phyloP scores from a whole-genome alignment of 2,888 invertebrate genomes.

The Ashinkailepas kermadecensis region DNA sequence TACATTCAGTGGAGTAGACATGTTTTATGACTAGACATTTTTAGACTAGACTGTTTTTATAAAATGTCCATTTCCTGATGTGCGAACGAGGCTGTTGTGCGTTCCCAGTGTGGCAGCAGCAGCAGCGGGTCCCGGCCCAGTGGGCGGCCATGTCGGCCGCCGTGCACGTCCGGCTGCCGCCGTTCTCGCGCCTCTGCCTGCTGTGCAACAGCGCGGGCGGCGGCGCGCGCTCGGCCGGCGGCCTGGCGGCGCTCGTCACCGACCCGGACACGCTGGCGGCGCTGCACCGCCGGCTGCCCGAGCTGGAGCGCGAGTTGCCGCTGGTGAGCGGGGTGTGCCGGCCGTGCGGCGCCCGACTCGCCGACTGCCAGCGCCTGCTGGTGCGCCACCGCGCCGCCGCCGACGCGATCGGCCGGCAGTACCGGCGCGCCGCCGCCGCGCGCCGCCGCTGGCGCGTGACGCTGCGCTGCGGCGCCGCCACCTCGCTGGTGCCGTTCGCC shows the following conservation, averaged over 20 bases:
- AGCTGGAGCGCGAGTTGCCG: conserved; percentile 78
- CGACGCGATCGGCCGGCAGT: conserved; percentile 86
- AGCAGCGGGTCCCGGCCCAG: neutral
- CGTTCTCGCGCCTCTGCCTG: conserved; percentile 32
- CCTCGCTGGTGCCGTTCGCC: conserved; percentile 50
- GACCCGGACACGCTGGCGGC: conserved; percentile 76
- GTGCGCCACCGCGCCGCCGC: conserved; percentile 88
- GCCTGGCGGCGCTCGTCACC: conserved; percentile 86
- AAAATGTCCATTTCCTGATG: too few relatives aligned
- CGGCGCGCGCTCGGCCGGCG: conserved; percentile 74
- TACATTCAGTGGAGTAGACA: too few relatives aligned
- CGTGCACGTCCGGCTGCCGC: neutral
- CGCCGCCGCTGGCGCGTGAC: conserved; percentile 84
- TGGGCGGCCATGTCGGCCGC: neutral
- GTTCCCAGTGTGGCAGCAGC: too few relatives aligned
- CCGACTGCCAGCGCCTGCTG: conserved; percentile 18
- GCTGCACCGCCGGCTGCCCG: conserved; percentile 72
- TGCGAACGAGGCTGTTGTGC: too few relatives aligned
- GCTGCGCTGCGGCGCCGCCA: conserved; percentile 85
- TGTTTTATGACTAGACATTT: too few relatives aligned
- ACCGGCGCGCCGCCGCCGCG: conserved; percentile 90
- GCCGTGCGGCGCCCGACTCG: neutral
- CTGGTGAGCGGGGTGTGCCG: conserved; percentile 10
- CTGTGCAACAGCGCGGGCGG: conserved; percentile 83
- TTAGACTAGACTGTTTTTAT: too few relatives aligned